A percentile compares a stretch with the other conserved stretches of the same genome.
Evolutionary conservation across 2,113 vertebrate species (phyloP).

Genomic region (Spheniscus mendiculus): DNA sequence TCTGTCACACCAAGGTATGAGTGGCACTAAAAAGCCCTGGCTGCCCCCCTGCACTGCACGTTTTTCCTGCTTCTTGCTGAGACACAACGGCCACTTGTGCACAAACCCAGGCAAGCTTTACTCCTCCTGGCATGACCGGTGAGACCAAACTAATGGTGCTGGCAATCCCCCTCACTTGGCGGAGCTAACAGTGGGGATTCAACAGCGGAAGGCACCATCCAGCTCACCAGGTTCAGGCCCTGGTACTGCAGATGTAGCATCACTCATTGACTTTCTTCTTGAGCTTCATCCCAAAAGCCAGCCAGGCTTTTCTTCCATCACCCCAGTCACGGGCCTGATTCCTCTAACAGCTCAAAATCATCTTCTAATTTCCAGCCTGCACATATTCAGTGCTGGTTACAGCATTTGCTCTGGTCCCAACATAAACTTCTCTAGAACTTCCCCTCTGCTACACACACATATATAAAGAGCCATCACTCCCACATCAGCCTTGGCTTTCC

Average conservation of each 20-base stretch:
- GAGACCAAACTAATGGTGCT: background rate
- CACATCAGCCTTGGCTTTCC: background rate
- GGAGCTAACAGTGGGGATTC: background rate
- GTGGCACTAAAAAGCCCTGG: background rate
- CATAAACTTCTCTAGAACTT: rapidly evolving
- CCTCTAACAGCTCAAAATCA: background rate
- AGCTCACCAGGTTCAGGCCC: background rate
- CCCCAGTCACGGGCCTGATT: background rate
- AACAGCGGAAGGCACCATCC: background rate
- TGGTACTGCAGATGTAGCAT: background rate
- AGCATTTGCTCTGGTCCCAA: background rate
- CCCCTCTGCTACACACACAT: background rate
- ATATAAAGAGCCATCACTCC: background rate
- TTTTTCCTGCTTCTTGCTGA: background rate
- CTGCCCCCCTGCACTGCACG: background rate
- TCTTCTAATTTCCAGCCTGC: background rate
- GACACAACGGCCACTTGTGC: background rate
- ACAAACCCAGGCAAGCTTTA: background rate
- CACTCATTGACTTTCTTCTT: background rate
- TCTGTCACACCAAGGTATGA: too few species aligned
- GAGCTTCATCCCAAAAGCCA: background rate
- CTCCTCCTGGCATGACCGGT: background rate
- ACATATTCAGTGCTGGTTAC: background rate
- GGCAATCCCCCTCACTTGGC: background rate
- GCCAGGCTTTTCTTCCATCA: background rate